These are phyloP conservation scores for Toxotes jaculatrix DNA, from an alignment of 2,113 vertebrate genomes.

Conservation along the genomic window DNA sequence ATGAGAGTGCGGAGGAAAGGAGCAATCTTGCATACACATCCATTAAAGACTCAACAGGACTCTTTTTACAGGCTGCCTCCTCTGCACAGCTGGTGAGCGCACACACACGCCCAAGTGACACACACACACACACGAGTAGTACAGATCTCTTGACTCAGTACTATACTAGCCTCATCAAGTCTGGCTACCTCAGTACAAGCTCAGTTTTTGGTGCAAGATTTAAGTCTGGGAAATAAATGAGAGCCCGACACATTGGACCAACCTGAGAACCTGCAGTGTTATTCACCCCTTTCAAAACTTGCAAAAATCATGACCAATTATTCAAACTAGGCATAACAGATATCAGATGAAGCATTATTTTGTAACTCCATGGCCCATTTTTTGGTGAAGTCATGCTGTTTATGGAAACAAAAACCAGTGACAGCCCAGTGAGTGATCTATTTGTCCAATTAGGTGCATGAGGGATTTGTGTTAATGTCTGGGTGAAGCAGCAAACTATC, in stretches of 20 bases:
- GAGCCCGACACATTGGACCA: background rate
- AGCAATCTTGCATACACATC: constrained; percentile 55
- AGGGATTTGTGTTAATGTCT: background rate
- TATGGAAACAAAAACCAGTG: background rate
- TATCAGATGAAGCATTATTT: background rate
- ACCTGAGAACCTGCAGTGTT: background rate
- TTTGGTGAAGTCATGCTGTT: background rate
- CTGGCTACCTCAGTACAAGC: background rate
- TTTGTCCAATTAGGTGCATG: background rate
- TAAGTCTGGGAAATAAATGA: background rate
- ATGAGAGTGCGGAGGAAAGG: constrained; percentile 44
- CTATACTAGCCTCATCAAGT: background rate
- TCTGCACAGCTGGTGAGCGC: constrained; percentile 48
- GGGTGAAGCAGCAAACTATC: background rate
- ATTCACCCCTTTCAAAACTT: background rate
- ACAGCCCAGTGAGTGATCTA: background rate
- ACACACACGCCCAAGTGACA: constrained; percentile 23
- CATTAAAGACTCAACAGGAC: constrained; percentile 65
- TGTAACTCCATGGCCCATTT: background rate
- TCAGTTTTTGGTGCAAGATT: constrained; percentile 22
- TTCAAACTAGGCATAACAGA: background rate
- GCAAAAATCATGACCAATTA: background rate
- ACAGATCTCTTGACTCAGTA: constrained; percentile 31
- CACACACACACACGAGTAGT: background rate
- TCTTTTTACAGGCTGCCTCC: constrained; percentile 56